Evolutionary conservation across 2,888 invertebrate species (phyloP).

Genomic region (Macrosoma leucophasiata): DNA sequence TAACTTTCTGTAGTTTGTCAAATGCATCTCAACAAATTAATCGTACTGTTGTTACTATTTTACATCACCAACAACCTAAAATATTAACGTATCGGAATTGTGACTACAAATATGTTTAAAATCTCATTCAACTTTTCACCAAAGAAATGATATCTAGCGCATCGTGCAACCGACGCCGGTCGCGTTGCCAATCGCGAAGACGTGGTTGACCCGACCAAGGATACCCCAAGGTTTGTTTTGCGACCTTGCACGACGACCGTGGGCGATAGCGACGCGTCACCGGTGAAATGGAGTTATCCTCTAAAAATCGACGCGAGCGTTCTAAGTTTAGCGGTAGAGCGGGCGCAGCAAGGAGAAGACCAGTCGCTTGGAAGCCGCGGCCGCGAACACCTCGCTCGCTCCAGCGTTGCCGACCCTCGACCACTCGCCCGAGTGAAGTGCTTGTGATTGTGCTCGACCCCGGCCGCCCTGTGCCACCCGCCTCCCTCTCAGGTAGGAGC

Average conservation of each 20-base stretch:
- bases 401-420: slow-evolving; percentile 64
- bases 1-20: no score
- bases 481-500: slow-evolving; percentile 30
- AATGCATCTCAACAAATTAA: no score
- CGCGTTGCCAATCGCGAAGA: neutral
- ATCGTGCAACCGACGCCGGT: neutral
- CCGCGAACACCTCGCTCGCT: slow-evolving; percentile 65
- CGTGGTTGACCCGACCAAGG: slow-evolving; percentile 19
- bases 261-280: slow-evolving; percentile 40
- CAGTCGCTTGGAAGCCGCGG: slow-evolving; percentile 72
- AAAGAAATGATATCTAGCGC: no score
- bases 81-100: no score
- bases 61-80: no score
- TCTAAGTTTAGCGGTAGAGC: slow-evolving; percentile 58
- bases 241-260: slow-evolving; percentile 53
- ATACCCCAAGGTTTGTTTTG: slow-evolving; percentile 52
- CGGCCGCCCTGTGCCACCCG: slow-evolving; percentile 29
- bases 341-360: slow-evolving; percentile 36
- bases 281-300: slow-evolving; percentile 54
- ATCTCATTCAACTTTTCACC: no score
- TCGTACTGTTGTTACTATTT: no score
- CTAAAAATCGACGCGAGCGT: slow-evolving; percentile 34
- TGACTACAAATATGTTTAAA: no score
- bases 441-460: slow-evolving; percentile 61
- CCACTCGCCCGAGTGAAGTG: slow-evolving; percentile 70